Evolutionary conservation across 1,140 invertebrate genomes (phyloP).

Genomic region (Lethrus apterus): DNA sequence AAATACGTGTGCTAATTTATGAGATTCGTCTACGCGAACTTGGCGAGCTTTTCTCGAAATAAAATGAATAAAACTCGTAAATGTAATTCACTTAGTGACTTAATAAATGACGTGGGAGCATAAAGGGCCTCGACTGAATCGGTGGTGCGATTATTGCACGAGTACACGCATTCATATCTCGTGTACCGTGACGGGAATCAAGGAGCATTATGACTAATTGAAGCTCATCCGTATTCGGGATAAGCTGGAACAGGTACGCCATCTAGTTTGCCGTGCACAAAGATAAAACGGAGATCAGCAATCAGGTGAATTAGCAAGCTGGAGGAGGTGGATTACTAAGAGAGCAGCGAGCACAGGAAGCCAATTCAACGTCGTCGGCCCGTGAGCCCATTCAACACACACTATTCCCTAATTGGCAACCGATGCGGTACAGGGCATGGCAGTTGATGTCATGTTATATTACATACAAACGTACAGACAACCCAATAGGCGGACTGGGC

Average conservation of each 20-base stretch:
- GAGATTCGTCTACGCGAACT: too few relatives aligned
- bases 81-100: too few relatives aligned
- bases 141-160: constrained; percentile 7
- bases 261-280: constrained; percentile 34
- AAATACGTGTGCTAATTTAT: too few relatives aligned
- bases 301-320: constrained; percentile 39
- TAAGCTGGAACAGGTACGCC: constrained; percentile 32
- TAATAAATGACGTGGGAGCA: too few relatives aligned
- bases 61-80: too few relatives aligned
- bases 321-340: constrained; percentile 36
- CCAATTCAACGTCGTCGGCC: constrained; percentile 29
- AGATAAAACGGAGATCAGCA: constrained; percentile 38
- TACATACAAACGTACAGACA: too few relatives aligned
- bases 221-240: constrained; percentile 33
- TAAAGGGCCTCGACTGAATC: too few relatives aligned
- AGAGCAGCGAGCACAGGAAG: constrained; percentile 32
- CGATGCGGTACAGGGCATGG: neutral
- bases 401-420: constrained; percentile 30
- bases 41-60: too few relatives aligned
- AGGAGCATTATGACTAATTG: constrained; percentile 34
- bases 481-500: too few relatives aligned
- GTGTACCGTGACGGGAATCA: constrained; percentile 24
- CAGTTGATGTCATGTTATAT: too few relatives aligned
- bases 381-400: constrained; percentile 28
- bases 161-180: constrained; percentile 19